Evolutionary conservation across 2,888 invertebrate genomes (phyloP).

Genomic region (Mythimna lalbum): DNA sequence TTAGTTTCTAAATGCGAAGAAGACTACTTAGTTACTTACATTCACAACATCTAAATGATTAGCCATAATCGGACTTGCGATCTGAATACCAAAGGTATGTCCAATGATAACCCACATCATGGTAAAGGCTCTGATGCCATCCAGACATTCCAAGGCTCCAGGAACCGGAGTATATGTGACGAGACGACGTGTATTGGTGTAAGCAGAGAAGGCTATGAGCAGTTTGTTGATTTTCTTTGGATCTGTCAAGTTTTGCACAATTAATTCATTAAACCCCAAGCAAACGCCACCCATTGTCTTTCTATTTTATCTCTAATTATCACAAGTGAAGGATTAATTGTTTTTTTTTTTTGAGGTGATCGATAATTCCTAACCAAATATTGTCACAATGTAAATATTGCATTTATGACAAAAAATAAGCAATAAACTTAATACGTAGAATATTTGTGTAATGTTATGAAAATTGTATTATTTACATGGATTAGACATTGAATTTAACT

Average conservation of each 20-base stretch:
- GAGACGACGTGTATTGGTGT: conserved; percentile 82
- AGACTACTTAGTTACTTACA: conserved; percentile 62
- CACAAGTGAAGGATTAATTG: no score
- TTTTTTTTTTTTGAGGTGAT: background rate
- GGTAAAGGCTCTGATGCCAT: conserved; percentile 84
- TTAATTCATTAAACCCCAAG: no score
- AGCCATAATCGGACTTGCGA: conserved; percentile 52
- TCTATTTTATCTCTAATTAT: no score
- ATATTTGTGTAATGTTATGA: no score
- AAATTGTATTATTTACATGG: no score
- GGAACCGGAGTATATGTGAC: conserved; percentile 75
- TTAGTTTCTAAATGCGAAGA: background rate
- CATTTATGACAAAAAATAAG: no score
- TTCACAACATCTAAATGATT: conserved; percentile 70
- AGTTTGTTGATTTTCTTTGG: conserved; percentile 62
- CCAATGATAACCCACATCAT: conserved; percentile 89
- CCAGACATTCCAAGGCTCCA: conserved; percentile 82
- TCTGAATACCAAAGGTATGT: conserved; percentile 74
- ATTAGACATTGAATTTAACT: no score
- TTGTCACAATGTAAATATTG: no score
- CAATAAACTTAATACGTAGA: no score
- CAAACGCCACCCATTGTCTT: no score
- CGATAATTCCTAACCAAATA: no score
- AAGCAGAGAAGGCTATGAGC: conserved; percentile 75
- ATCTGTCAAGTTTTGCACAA: background rate